Evolutionary conservation across 2,113 vertebrate species (phyloP).

Genomic region (Oreocharis arfaki): DNA sequence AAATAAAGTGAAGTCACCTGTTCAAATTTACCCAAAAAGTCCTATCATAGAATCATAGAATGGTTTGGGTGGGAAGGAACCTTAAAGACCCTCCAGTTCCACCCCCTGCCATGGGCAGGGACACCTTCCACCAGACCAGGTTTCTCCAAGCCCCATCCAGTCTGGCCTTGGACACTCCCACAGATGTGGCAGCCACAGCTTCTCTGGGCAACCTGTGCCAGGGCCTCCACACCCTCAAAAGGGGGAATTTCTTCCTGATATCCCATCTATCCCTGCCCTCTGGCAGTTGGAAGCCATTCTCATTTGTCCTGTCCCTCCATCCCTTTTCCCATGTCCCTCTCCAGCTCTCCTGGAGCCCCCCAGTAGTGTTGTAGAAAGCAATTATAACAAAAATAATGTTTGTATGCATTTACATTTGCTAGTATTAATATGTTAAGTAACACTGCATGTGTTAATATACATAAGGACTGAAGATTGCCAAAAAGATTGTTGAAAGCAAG

Average conservation of each 20-base stretch:
- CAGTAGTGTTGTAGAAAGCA: not conserved
- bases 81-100: not conserved
- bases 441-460: constrained; percentile 43
- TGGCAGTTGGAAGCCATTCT: not conserved
- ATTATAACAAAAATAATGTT: not conserved
- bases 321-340: not conserved
- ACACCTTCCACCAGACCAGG: not conserved
- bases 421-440: constrained; percentile 47
- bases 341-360: not conserved
- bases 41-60: not conserved
- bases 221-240: not conserved
- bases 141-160: not conserved
- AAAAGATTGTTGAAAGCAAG: constrained; percentile 7
- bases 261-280: not conserved
- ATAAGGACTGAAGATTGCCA: constrained; percentile 28
- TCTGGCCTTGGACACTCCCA: not conserved
- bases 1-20: not conserved
- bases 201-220: not conserved
- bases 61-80: not conserved
- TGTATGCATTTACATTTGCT: constrained; percentile 33
- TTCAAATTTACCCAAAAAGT: not conserved
- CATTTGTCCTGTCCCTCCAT: not conserved
- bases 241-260: not conserved
- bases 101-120: not conserved
- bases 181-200: not conserved